These are phyloP conservation scores for Tragelaphus oryx DNA, from an alignment of 2,797 vertebrate genomes.

Conservation along the genomic window DNA sequence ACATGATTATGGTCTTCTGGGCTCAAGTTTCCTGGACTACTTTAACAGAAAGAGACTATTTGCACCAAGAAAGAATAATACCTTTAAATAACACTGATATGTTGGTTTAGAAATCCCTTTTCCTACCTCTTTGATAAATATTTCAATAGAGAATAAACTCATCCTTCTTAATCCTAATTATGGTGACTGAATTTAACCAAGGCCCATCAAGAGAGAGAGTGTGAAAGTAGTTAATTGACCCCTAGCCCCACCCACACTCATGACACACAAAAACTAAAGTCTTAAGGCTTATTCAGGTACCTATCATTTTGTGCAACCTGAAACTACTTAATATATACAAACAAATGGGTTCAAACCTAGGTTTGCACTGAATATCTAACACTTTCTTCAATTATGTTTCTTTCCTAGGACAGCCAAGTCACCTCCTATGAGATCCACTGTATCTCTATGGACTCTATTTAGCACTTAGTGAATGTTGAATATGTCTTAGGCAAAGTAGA, in stretches of 20 bases:
- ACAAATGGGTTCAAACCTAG: slow-evolving; percentile 6
- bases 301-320: not conserved
- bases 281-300: not conserved
- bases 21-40: not conserved
- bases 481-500: not conserved
- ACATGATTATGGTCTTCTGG: not conserved
- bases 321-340: not conserved
- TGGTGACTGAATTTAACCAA: not conserved
- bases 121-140: not conserved
- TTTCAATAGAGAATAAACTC: not conserved
- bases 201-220: not conserved
- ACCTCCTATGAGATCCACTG: not conserved
- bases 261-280: not conserved
- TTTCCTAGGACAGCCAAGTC: slow-evolving; percentile 22
- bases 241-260: not conserved
- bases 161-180: slow-evolving; percentile 17
- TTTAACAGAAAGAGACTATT: slow-evolving; percentile 10
- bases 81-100: not conserved
- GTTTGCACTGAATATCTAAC: not conserved
- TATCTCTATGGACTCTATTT: not conserved
- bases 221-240: not conserved
- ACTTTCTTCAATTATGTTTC: not conserved
- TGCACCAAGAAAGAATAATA: not conserved
- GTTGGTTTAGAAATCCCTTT: not conserved
- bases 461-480: not conserved